Evolutionary conservation across 2,888 invertebrate genomes (phyloP), one percentile per base, ranked within the genome.

Genomic region (Lordiphosa fenestrarum): DNA sequence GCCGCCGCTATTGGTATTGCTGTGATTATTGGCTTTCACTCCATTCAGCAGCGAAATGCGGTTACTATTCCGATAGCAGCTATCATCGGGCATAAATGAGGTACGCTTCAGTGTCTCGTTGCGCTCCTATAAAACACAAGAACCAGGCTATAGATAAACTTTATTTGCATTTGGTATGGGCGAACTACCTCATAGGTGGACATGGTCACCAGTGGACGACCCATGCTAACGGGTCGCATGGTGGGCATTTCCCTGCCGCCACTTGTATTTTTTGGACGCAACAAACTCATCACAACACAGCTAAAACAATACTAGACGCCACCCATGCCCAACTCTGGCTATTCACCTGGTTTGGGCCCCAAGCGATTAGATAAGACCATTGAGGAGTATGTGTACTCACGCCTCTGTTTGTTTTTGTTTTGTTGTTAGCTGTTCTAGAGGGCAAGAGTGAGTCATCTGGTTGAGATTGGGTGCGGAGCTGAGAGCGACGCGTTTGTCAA

Each of bases 1-100:
- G 33, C 0, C 21, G 44, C 15, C 15, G 15, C 15, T 15, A 15
- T 6, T 48, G 37, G 30, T 63, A 9, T 21, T 58, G 52, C 10
- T 61, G 40, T 35, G 57, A 53, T 36, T 66, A 48, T 53, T 72
- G 38, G 9, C 30, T 3, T 2, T 50, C 42, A 23, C 19, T 23
- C 73, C 72, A 65, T 77, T 76, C 12, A 55, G 62, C 55, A 61
- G 51, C 49, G 57, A 60, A 37, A 71, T 63, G 49, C 74, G 71
- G 65, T 71, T 73, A 56, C 64, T 87, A 35, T 87, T 84, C 35
- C 89, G 87, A 78, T 83, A 85, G 58, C 87, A 87, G 50, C 86
- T 87, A 58, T 87, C 87, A 69, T 89, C 88, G 58, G 87, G 86
- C 87, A 88, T 88, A 54, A 89, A 84, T 58, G 85, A 81, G 46